Conservation (phyloP, 2,797 vertebrate genomes). For the Hybognathus amarus region DNA sequence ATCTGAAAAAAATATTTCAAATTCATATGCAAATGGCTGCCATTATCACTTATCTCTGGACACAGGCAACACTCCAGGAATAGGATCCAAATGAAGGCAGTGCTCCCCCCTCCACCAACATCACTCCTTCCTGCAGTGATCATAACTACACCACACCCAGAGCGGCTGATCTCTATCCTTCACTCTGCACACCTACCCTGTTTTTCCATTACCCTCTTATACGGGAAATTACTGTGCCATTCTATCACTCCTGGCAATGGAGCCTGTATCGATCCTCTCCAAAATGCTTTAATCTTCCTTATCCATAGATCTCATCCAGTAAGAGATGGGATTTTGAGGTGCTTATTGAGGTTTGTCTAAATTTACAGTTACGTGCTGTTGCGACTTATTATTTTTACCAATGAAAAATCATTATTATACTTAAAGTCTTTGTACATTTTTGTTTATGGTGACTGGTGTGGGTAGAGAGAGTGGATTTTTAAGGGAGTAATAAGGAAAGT, state of each 20-base stretch:
- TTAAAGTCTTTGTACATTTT: neutral
- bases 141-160: slow-evolving; percentile 20
- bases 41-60: neutral
- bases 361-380: slow-evolving; percentile 40
- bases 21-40: neutral
- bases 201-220: slow-evolving; percentile 52
- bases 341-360: slow-evolving; percentile 41
- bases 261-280: slow-evolving; percentile 60
- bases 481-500: neutral
- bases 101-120: neutral
- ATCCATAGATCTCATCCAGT: slow-evolving; percentile 39
- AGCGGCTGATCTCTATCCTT: neutral
- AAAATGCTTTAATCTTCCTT: slow-evolving; percentile 60
- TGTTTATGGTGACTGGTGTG: slow-evolving; percentile 6
- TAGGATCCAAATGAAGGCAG: neutral
- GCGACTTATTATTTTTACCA: neutral
- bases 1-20: neutral
- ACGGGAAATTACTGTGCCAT: slow-evolving; percentile 51
- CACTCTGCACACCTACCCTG: slow-evolving; percentile 6
- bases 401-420: neutral
- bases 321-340: slow-evolving; percentile 41
- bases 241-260: slow-evolving; percentile 50
- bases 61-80: neutral
- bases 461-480: neutral
- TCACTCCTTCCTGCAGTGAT: neutral